Evolutionary conservation across 2,113 vertebrate species (phyloP).

Genomic region (Delphinapterus leucas): DNA sequence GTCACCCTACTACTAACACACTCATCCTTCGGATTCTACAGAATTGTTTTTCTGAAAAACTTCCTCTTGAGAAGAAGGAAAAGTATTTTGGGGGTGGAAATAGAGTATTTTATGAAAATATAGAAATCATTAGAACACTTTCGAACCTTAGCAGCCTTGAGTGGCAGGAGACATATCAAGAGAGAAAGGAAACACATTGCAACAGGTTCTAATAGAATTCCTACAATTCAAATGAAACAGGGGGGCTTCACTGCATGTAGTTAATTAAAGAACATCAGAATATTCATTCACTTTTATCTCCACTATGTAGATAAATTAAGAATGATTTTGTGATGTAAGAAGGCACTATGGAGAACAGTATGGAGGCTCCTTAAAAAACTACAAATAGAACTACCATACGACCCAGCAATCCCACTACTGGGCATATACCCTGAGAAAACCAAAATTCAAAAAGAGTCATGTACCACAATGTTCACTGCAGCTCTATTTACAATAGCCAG

Average conservation of each 20-base stretch:
- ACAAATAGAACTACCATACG: too few species aligned
- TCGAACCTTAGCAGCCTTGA: neutral
- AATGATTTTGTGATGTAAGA: neutral
- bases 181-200: neutral
- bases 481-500: too few species aligned
- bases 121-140: neutral
- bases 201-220: neutral
- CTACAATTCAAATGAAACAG: neutral
- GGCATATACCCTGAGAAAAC: too few species aligned
- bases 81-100: neutral
- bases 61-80: neutral
- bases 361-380: too few species aligned
- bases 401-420: too few species aligned
- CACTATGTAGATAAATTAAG: neutral
- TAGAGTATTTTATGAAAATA: neutral
- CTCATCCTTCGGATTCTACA: neutral
- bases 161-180: neutral
- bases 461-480: too few species aligned
- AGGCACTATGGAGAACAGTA: neutral
- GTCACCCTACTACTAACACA: neutral
- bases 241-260: neutral
- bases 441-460: too few species aligned
- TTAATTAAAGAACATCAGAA: constrained; percentile 31
- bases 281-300: neutral
- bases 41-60: neutral